phyloP scores from a whole-genome alignment of 2,797 vertebrate species.

The Phalanger gymnotis region DNA sequence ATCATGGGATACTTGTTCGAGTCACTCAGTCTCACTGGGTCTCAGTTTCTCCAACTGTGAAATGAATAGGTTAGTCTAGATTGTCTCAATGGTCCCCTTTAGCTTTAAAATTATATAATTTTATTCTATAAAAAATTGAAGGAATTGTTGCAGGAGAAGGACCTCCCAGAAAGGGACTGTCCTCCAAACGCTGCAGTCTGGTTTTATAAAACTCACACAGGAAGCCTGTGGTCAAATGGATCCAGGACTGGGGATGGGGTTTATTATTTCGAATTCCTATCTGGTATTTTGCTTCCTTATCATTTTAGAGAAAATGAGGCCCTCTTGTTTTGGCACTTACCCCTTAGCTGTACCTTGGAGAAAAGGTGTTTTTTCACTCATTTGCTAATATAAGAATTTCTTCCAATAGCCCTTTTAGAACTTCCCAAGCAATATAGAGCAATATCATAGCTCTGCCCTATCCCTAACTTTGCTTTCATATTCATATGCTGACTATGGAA shows the following conservation, averaged over 20 bases:
- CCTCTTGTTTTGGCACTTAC: conserved; percentile 56
- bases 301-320: conserved; percentile 5
- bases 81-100: background rate
- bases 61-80: background rate
- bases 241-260: background rate
- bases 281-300: conserved; percentile 16
- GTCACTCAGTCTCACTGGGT: background rate
- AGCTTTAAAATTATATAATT: background rate
- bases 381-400: conserved; percentile 50
- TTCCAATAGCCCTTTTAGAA: conserved; percentile 51
- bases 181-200: background rate
- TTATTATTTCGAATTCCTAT: conserved; percentile 24
- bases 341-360: conserved; percentile 51
- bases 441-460: conserved; percentile 54
- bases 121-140: background rate
- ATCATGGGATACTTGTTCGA: no score
- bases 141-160: background rate
- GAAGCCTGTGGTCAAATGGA: conserved; percentile 16
- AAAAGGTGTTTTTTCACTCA: conserved; percentile 51
- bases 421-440: conserved; percentile 52
- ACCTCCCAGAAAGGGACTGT: no score
- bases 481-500: conserved; percentile 49
- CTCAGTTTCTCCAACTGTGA: background rate
- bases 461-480: conserved; percentile 56
- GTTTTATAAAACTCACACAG: conserved; percentile 34